phyloP scores from a whole-genome alignment of 1,140 invertebrate species.

The Elysia chlorotica region DNA sequence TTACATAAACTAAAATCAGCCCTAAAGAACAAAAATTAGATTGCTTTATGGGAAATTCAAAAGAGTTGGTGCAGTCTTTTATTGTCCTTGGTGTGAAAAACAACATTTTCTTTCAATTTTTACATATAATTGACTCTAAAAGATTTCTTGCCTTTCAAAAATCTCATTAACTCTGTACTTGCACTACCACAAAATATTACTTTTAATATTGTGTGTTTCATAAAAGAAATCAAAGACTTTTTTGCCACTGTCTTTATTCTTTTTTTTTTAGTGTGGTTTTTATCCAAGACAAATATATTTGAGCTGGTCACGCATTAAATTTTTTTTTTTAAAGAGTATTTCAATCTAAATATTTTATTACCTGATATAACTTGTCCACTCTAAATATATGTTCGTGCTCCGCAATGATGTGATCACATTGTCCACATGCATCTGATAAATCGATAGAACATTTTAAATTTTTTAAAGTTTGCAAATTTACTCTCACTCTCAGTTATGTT shows the following conservation, averaged over 20 bases:
- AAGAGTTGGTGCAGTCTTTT: neutral
- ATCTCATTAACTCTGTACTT: neutral
- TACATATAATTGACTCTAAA: neutral
- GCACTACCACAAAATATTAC: neutral
- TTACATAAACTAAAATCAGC: neutral
- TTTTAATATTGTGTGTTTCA: too few species aligned
- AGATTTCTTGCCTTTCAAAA: too few species aligned
- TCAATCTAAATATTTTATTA: too few species aligned
- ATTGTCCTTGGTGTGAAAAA: neutral
- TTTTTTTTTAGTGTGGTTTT: too few species aligned
- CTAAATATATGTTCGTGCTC: conserved; percentile 34
- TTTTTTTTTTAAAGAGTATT: too few species aligned
- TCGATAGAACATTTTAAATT: too few species aligned
- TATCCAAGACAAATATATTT: too few species aligned
- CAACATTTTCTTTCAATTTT: neutral
- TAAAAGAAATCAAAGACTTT: neutral
- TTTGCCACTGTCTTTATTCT: too few species aligned
- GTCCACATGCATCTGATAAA: conserved; percentile 30
- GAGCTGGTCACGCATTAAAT: too few species aligned
- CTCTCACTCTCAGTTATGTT: too few species aligned
- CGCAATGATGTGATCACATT: conserved; percentile 32
- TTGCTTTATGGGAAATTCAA: neutral
- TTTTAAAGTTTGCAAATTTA: too few species aligned
- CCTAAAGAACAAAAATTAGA: neutral
- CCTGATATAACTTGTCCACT: conserved; percentile 36